Percentiles rank a stretch among this genome's conserved stretches.
Evolutionary conservation across 2,888 invertebrate genomes (phyloP).

Genomic region (Acrocyrtus sp.): DNA sequence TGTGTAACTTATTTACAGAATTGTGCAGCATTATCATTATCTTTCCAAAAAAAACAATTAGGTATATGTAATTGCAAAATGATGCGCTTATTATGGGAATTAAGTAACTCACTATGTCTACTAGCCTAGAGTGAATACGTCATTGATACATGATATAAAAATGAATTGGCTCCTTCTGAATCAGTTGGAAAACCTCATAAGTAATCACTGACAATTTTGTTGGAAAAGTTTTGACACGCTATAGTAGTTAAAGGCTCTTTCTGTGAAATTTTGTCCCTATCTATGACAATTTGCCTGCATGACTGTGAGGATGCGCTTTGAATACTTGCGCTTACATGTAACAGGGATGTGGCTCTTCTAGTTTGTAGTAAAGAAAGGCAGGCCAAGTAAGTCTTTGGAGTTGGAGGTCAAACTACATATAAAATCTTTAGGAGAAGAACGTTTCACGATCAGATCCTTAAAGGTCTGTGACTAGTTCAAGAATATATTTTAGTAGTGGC

Average conservation of each 20-base stretch:
- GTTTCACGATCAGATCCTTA: constrained; percentile 46
- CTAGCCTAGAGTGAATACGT: background rate
- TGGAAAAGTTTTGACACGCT: too few relatives aligned
- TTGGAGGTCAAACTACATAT: constrained; percentile 17
- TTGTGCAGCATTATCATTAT: too few relatives aligned
- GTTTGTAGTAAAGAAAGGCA: background rate
- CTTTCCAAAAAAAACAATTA: too few relatives aligned
- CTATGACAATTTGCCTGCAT: background rate
- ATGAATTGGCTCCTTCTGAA: background rate
- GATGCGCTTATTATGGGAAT: background rate
- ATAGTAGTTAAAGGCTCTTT: background rate
- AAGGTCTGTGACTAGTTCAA: constrained; percentile 53
- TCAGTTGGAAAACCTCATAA: background rate
- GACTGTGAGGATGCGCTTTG: background rate
- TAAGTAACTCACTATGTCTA: background rate
- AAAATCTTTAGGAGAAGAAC: constrained; percentile 21
- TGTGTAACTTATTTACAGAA: background rate
- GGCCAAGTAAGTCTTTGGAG: too few relatives aligned
- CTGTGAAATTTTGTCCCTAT: background rate
- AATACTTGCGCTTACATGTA: background rate
- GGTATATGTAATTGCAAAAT: too few relatives aligned
- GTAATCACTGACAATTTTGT: too few relatives aligned
- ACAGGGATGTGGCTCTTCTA: background rate
- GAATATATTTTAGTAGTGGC: constrained; percentile 12
- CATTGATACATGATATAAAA: background rate